Evolutionary conservation across 2,113 vertebrate species (phyloP), one percentile per base, ranked within the genome.

Genomic region (Microcebus jonahi): DNA sequence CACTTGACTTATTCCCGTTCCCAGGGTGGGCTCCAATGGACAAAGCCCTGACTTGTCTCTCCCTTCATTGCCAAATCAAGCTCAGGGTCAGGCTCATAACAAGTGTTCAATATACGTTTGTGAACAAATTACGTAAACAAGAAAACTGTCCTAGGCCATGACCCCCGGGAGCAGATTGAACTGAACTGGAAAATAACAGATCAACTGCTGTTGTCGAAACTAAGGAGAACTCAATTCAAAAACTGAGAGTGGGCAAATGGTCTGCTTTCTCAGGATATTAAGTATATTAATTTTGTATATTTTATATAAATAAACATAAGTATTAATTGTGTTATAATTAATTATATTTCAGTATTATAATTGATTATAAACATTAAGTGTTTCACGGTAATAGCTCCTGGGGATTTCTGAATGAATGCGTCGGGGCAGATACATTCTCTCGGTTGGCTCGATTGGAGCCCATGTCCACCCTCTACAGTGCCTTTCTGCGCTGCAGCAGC

Each of bases 21-120:
- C 67, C 14, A 36, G 39, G 25, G 21, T 61, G 4, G 57, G 25
- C 81, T 84, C 42, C 50, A n/a, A 0, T 29, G 25, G 87, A 81
- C 91, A 67, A 85, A 71, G 25, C 21, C 63, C 23, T 82, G 79
- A 77, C 80, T 39, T 75, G n/a, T 31, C 14, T 90, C 68, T 76
- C 23, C 25, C 9, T 39, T n/a, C n/a, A 89, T 1, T 57, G n/a
- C 39, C 92, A 92, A 93, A n/a, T 70, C 31, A 15, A 70, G 68
- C 48, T 39, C 18, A 34, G 36, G 7, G 25, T 59, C 84, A 84
- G 88, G 48, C 45, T 77, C 21, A 39, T 0, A 75, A 15, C 76
- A 85, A 92, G 27, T 45, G 29, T 63, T 94, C 92, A 86, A 96
- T 50, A 95, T 96, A 97, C 27, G 0, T 31, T 27, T 88, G 67